phyloP scores from a whole-genome alignment of 2,888 invertebrate genomes.

The Xestia rhomboidea region DNA sequence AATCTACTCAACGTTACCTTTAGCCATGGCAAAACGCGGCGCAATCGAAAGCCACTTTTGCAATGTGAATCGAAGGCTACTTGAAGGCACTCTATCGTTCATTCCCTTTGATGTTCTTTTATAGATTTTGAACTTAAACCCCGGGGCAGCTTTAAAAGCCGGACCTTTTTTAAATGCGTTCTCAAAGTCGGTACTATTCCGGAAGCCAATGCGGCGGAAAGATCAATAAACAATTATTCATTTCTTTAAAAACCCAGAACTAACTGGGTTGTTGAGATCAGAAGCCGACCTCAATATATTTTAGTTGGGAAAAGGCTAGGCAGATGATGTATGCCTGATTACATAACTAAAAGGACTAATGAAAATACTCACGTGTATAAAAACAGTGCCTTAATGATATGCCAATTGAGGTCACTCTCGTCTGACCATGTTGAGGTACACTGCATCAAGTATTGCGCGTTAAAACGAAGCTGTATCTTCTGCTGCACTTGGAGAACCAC shows the following conservation, averaged over 20 bases:
- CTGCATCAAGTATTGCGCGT: slow-evolving; percentile 92
- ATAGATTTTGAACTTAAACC: background rate
- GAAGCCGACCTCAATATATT: background rate
- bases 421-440: slow-evolving; percentile 94
- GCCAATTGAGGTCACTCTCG: slow-evolving; percentile 93
- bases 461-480: slow-evolving; percentile 86
- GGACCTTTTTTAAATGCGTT: background rate
- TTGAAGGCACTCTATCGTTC: background rate
- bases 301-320: background rate
- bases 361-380: slow-evolving; percentile 92
- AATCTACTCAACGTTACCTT: background rate
- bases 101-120: background rate
- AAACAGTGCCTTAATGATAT: slow-evolving; percentile 92
- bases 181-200: background rate
- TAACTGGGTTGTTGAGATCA: too few species aligned
- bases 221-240: background rate
- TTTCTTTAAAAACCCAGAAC: too few species aligned
- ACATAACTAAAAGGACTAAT: background rate
- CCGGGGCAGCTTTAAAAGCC: background rate
- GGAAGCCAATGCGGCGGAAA: background rate
- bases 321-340: background rate
- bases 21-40: background rate
- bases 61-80: background rate
- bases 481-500: slow-evolving; percentile 92
- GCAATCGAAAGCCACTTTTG: background rate